A percentile compares a stretch with the other conserved stretches of the same genome.
These are phyloP conservation scores for Oreortyx pictus DNA, from an alignment of 2,797 vertebrate species.

Conservation along the genomic window DNA sequence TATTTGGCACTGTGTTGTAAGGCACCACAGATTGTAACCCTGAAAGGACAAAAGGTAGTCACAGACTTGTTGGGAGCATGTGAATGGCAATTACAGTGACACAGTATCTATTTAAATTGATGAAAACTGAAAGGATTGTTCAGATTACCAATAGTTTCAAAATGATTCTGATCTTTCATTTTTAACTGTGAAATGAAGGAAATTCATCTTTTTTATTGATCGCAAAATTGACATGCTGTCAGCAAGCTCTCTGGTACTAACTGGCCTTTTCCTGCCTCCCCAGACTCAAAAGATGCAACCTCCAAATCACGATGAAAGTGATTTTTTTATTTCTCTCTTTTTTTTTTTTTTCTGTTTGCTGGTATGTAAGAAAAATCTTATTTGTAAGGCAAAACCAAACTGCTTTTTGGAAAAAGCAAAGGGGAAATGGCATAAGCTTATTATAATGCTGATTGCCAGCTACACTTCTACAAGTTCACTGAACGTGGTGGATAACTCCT, in stretches of 20 bases:
- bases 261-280: neutral
- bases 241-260: neutral
- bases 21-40: neutral
- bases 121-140: neutral
- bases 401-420: neutral
- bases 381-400: neutral
- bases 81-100: neutral
- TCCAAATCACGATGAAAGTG: neutral
- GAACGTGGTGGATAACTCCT: neutral
- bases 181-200: neutral
- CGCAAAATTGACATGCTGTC: neutral
- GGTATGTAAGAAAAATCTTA: neutral
- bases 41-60: neutral
- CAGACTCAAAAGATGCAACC: neutral
- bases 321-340: neutral
- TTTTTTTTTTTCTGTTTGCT: neutral
- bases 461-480: neutral
- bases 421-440: neutral
- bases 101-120: neutral
- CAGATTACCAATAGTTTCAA: neutral
- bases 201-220: neutral
- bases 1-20: neutral
- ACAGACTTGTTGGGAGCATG: neutral
- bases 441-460: neutral
- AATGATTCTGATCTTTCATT: neutral